Percentiles rank a stretch among this genome's conserved stretches.
These are phyloP conservation scores for Rambutsinella grinnellia DNA, from an alignment of 2,888 invertebrate species.

Conservation along the genomic window DNA sequence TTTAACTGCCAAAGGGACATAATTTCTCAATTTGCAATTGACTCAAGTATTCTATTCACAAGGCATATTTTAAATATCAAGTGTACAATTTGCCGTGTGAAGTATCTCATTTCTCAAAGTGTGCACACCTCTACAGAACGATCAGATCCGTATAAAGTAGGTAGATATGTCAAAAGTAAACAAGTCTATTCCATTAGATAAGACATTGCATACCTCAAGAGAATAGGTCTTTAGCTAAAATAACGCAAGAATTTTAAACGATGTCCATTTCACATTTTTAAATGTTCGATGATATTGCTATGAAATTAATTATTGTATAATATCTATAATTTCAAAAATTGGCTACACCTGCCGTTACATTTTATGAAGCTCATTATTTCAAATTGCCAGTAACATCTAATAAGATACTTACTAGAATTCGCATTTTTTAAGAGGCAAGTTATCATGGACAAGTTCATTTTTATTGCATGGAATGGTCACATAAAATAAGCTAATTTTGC, in stretches of 20 bases:
- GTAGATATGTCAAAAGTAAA: background rate
- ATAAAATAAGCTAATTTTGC: too few relatives aligned
- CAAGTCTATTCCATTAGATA: background rate
- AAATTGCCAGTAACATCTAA: too few relatives aligned
- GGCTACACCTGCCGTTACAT: too few relatives aligned
- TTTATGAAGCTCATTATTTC: too few relatives aligned
- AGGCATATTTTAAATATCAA: background rate
- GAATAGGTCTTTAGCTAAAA: background rate
- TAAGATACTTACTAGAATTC: too few relatives aligned
- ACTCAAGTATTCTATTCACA: background rate
- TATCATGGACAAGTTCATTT: too few relatives aligned
- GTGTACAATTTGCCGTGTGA: background rate
- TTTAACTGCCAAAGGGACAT: too few relatives aligned
- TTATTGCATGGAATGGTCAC: too few relatives aligned
- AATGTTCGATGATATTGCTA: too few relatives aligned
- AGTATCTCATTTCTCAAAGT: background rate
- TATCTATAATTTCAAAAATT: too few relatives aligned
- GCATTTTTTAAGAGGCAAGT: too few relatives aligned
- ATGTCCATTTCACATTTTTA: background rate
- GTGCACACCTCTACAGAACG: background rate
- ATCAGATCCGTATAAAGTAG: background rate
- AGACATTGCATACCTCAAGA: background rate
- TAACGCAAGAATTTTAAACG: background rate
- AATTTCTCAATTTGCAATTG: background rate
- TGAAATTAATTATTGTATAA: too few relatives aligned